These are phyloP conservation scores for Pogonocherus hispidulus DNA, from an alignment of 2,888 invertebrate genomes.

Conservation along the genomic window DNA sequence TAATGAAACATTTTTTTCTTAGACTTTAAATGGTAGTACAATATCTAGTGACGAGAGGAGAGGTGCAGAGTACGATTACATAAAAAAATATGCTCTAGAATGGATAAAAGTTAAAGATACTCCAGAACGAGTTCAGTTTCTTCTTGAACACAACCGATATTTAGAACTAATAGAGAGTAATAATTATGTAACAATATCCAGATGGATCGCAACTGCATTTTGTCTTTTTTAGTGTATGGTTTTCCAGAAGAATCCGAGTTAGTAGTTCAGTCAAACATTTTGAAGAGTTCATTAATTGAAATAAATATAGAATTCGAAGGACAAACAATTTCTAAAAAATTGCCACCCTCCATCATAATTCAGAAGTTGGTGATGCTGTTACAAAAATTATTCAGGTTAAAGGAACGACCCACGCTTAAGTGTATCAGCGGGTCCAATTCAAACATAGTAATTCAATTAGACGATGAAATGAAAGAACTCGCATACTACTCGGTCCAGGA, in stretches of 20 bases:
- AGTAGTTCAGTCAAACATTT: conserved; percentile 71
- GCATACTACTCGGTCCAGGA: conserved; percentile 88
- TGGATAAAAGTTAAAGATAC: conserved; percentile 75
- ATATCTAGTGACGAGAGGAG: conserved; percentile 80
- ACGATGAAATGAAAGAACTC: conserved; percentile 87
- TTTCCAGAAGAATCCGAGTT: conserved; percentile 84
- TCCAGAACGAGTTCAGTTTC: conserved; percentile 72
- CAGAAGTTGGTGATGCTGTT: conserved; percentile 87
- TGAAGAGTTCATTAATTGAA: conserved; percentile 79
- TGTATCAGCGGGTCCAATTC: conserved; percentile 73
- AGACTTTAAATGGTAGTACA: conserved; percentile 80
- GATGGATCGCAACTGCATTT: background rate
- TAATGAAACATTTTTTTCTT: conserved; percentile 46
- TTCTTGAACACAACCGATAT: conserved; percentile 83
- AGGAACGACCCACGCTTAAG: conserved; percentile 67
- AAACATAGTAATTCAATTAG: conserved; percentile 80
- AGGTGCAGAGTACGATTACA: conserved; percentile 92
- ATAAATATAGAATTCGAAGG: conserved; percentile 72
- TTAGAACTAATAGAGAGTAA: conserved; percentile 81
- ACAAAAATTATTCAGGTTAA: conserved; percentile 79
- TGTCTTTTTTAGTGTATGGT: conserved; percentile 79
- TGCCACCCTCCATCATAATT: conserved; percentile 83
- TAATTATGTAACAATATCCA: conserved; percentile 47
- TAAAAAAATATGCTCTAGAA: conserved; percentile 84
- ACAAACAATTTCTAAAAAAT: conserved; percentile 75